A percentile compares a stretch with the other conserved stretches of the same genome.
Conservation (phyloP, 2,888 invertebrate species). For the Hydrotaea diabolus region DNA sequence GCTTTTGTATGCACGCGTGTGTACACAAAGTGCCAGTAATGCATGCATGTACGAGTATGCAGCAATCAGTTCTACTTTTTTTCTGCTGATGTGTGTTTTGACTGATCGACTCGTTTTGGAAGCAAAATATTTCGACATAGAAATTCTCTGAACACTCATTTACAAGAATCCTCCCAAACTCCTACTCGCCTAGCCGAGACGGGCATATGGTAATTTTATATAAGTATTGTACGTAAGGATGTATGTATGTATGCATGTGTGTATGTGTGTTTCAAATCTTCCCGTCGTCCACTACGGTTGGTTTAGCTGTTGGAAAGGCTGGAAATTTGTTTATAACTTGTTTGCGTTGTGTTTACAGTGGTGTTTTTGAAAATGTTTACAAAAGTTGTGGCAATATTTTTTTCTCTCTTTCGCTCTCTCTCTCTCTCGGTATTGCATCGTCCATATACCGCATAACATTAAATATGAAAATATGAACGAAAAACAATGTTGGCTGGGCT, state of each 20-base stretch:
- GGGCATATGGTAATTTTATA: constrained; percentile 18
- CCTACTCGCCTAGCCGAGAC: background rate
- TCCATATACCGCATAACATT: constrained; percentile 56
- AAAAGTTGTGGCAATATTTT: constrained; percentile 50
- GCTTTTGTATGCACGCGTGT: constrained; percentile 12
- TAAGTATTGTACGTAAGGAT: constrained; percentile 27
- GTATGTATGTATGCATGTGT: no score
- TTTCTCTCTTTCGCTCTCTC: constrained; percentile 22
- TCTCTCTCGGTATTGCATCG: background rate
- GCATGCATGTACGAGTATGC: constrained; percentile 61
- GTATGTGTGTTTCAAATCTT: constrained; percentile 7
- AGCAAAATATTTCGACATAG: constrained; percentile 58
- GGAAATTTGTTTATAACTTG: constrained; percentile 53
- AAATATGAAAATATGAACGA: constrained; percentile 59
- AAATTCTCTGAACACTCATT: constrained; percentile 32
- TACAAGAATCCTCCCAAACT: background rate
- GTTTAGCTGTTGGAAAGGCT: background rate
- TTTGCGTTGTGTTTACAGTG: constrained; percentile 55
- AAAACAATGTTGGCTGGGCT: constrained; percentile 35
- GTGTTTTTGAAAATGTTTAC: constrained; percentile 56
- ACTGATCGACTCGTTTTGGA: constrained; percentile 57
- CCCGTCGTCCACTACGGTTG: background rate
- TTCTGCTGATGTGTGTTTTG: constrained; percentile 51
- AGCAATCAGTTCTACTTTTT: constrained; percentile 44
- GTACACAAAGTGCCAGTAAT: constrained; percentile 55